These are phyloP conservation scores for Sminthopsis crassicaudata DNA, from an alignment of 2,113 vertebrate species.

Conservation along the genomic window DNA sequence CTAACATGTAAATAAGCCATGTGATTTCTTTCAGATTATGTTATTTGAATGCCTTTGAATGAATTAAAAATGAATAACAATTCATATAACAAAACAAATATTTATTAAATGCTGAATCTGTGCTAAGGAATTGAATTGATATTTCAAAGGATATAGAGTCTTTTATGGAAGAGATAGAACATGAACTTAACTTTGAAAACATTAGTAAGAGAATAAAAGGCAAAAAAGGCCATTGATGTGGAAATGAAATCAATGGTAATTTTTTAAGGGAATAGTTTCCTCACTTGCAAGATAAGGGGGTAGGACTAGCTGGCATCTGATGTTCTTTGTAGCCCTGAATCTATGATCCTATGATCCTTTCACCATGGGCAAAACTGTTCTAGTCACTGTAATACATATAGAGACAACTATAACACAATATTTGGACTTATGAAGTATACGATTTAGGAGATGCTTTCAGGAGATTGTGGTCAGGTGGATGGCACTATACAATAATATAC, in stretches of 20 bases:
- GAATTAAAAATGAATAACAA: background rate
- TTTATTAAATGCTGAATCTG: background rate
- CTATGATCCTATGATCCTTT: background rate
- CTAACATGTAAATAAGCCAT: background rate
- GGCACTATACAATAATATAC: background rate
- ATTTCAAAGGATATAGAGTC: background rate
- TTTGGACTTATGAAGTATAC: background rate
- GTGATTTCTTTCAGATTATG: background rate
- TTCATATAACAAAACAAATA: background rate
- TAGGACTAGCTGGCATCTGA: background rate
- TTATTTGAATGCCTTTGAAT: background rate
- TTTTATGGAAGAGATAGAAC: background rate
- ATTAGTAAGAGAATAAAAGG: background rate
- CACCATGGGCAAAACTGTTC: background rate
- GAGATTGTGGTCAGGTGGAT: background rate
- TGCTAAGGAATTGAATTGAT: background rate
- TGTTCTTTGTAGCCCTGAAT: background rate
- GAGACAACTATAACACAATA: background rate
- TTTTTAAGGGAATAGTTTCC: background rate
- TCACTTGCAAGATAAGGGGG: background rate
- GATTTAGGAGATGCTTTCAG: background rate
- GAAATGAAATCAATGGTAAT: background rate
- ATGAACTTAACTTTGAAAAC: background rate
- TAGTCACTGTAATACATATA: background rate
- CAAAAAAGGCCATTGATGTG: background rate